Conservation (phyloP, 2,888 invertebrate species). For the Aleiodes leptofemur region DNA sequence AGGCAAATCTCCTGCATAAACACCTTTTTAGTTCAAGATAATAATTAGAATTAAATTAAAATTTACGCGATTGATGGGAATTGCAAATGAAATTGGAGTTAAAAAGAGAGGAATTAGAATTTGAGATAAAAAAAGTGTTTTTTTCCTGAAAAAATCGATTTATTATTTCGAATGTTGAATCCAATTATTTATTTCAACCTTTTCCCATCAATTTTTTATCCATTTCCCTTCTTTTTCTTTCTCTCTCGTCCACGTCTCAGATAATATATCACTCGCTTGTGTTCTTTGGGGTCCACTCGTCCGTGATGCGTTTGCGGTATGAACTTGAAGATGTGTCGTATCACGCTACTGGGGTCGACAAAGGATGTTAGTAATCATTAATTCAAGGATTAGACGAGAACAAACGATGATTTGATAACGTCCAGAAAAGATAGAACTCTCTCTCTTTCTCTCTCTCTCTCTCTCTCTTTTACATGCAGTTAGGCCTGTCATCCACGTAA, state of each 20-base stretch:
- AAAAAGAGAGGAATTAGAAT: no score
- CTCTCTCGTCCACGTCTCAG: neutral
- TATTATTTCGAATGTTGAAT: no score
- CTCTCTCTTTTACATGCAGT: neutral
- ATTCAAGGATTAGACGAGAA: slow-evolving; percentile 73
- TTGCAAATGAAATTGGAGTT: no score
- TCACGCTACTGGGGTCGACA: slow-evolving; percentile 62
- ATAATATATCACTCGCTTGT: slow-evolving; percentile 45
- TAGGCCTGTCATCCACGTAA: slow-evolving; percentile 14
- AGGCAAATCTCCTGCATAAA: no score
- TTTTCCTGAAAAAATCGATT: no score
- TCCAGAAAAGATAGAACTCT: slow-evolving; percentile 58
- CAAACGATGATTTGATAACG: slow-evolving; percentile 75
- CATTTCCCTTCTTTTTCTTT: slow-evolving; percentile 11
- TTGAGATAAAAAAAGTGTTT: no score
- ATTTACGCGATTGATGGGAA: no score
- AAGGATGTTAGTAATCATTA: slow-evolving; percentile 71
- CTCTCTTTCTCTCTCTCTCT: slow-evolving; percentile 8
- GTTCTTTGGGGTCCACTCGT: slow-evolving; percentile 39
- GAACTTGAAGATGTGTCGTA: slow-evolving; percentile 71
- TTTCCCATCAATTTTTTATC: no score
- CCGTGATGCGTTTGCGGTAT: slow-evolving; percentile 54
- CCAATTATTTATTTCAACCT: no score
- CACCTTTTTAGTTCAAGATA: no score
- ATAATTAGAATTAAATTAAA: no score